Evolutionary conservation across 2,797 vertebrate genomes (phyloP), one percentile per base, ranked within the genome.

Genomic region (Amblyraja radiata): DNA sequence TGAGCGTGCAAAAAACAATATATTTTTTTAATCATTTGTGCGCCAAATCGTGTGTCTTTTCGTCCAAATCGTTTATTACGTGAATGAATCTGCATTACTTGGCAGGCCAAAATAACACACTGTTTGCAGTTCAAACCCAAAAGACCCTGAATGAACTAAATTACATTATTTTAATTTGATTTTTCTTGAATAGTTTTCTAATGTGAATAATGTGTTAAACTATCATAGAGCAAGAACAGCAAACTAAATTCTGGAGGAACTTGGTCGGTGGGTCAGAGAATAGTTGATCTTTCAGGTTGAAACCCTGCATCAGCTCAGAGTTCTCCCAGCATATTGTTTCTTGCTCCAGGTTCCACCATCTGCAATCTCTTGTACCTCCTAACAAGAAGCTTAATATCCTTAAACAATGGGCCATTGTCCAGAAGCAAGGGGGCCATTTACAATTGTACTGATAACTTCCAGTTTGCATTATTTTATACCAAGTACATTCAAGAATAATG

Each of bases 141-240:
- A 88, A 18, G n/a, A 68, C 18, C 0, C n/a, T 63, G n/a, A 88
- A 58, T 25, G 46, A 58, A 23, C 6, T 63, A 65, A 46, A 86
- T 86, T 65, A 1, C 13, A 63, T 65, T 68, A 6, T 21, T 36
- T 88, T 88, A 54, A 7, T 23, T n/a, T 1, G 6, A 28, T 46
- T 63, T 81, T 94, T 93, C 46, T 93, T 90, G 93, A 83, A 80
- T 71, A 71, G 0, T 6, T 39, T 36, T 11, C 93, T 92, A 68
- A 88, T n/a, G 81, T 84, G 54, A 84, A n/a, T 61, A 2, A 1
- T 25, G 46, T 84, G 23, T 9, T 84, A 25, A 84, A 61, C 54
- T 80, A 46, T 46, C 46, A 2, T 46, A 32, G 21, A 21, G 4
- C 46, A 46, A 46, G 46, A 46, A 46, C 46, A 46, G 46, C 46